Conservation (phyloP, 2,888 invertebrate genomes). For the Punctoribates punctum region DNA sequence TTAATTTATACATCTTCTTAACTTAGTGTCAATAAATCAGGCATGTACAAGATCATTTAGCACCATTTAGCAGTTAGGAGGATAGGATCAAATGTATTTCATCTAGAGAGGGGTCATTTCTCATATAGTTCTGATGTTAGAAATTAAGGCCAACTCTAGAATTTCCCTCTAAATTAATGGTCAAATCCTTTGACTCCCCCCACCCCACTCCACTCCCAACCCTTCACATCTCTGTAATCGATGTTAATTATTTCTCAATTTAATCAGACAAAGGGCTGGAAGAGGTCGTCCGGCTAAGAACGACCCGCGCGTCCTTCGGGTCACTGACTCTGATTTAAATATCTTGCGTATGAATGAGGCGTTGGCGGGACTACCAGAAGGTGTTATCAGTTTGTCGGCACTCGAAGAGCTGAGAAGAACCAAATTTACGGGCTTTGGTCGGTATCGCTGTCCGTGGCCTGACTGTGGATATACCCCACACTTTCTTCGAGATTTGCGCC, state of each 20-base stretch:
- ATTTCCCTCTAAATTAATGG: too few species aligned
- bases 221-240: background rate
- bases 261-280: background rate
- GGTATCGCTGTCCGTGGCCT: conserved; percentile 37
- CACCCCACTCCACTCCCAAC: too few species aligned
- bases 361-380: background rate
- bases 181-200: too few species aligned
- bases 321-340: conserved; percentile 2
- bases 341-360: background rate
- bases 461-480: conserved; percentile 35
- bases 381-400: background rate
- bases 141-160: too few species aligned
- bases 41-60: too few species aligned
- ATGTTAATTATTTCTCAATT: background rate
- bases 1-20: too few species aligned
- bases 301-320: background rate
- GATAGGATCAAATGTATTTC: too few species aligned
- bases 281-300: conserved; percentile 14
- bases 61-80: too few species aligned
- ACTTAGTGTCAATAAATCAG: too few species aligned
- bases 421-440: background rate
- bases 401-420: background rate
- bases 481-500: conserved; percentile 28
- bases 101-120: too few species aligned
- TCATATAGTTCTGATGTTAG: too few species aligned